These are phyloP conservation scores for Yasuhikotakia modesta DNA, from an alignment of 2,797 vertebrate species.

Conservation along the genomic window DNA sequence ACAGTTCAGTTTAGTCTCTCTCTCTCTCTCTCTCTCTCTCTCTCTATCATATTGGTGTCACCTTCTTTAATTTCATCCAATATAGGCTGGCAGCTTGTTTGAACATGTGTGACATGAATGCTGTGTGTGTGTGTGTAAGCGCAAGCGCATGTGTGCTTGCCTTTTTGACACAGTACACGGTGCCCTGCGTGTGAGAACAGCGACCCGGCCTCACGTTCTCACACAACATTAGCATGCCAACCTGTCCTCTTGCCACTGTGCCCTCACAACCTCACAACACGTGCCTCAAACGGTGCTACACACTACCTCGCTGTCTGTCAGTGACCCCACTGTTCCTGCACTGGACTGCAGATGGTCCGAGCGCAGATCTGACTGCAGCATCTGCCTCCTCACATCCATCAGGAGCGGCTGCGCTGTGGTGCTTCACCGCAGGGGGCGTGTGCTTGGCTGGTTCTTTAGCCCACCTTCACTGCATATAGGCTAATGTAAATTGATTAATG, in stretches of 20 bases:
- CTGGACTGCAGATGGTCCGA: constrained; percentile 59
- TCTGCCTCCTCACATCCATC: constrained; percentile 60
- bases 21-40: background rate
- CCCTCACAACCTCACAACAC: constrained; percentile 7
- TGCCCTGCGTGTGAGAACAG: constrained; percentile 30
- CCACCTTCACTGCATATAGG: background rate
- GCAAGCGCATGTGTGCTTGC: constrained; percentile 19
- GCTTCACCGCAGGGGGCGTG: constrained; percentile 49
- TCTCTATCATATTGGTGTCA: constrained; percentile 21
- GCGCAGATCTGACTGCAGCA: constrained; percentile 61
- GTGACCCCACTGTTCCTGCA: constrained; percentile 58
- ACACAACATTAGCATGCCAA: constrained; percentile 31
- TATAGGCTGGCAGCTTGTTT: constrained; percentile 33
- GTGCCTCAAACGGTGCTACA: constrained; percentile 35
- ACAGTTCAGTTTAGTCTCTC: background rate
- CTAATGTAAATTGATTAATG: too few species aligned
- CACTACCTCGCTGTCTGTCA: constrained; percentile 41
- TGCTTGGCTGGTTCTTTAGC: constrained; percentile 42
- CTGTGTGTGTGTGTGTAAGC: constrained; percentile 15
- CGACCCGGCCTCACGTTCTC: constrained; percentile 17
- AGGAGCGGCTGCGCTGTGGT: constrained; percentile 46
- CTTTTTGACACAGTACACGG: constrained; percentile 15
- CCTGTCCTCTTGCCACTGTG: constrained; percentile 27
- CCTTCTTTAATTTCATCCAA: background rate
- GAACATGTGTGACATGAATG: constrained; percentile 30